phyloP scores from a whole-genome alignment of 2,113 vertebrate species.

The Leucosticte australis region DNA sequence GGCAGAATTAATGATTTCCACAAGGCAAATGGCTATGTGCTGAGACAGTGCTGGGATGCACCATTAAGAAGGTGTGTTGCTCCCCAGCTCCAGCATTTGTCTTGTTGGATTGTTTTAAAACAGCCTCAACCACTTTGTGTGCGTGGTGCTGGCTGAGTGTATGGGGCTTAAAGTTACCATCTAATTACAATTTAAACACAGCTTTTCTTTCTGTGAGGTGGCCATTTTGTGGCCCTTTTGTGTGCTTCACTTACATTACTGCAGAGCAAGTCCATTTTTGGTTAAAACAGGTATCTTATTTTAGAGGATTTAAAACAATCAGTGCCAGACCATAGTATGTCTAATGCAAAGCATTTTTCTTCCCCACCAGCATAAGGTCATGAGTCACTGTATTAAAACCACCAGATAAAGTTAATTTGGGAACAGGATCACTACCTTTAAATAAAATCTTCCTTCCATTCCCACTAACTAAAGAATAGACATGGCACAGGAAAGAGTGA shows the following conservation, averaged over 20 bases:
- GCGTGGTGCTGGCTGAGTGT: neutral
- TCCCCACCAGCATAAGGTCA: neutral
- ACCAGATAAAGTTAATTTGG: neutral
- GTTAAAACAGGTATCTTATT: neutral
- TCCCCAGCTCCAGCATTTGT: neutral
- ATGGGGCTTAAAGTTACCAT: neutral
- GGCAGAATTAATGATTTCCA: conserved; percentile 53
- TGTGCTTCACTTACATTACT: neutral
- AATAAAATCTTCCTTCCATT: neutral
- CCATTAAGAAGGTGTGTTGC: neutral
- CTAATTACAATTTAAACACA: conserved; percentile 9
- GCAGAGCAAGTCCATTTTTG: neutral
- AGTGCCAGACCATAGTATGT: neutral
- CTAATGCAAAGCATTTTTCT: neutral
- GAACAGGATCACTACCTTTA: neutral
- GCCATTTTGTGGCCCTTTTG: neutral
- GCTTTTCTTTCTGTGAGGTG: conserved; percentile 5
- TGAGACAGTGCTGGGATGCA: neutral
- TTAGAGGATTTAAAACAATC: neutral
- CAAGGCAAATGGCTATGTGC: neutral
- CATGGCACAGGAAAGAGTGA: neutral
- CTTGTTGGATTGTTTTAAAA: neutral
- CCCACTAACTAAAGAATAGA: neutral
- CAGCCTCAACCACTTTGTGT: neutral
- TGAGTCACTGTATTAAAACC: neutral